Evolutionary conservation across 2,113 vertebrate genomes (phyloP).

Genomic region (Chlorodrepanis virens): DNA sequence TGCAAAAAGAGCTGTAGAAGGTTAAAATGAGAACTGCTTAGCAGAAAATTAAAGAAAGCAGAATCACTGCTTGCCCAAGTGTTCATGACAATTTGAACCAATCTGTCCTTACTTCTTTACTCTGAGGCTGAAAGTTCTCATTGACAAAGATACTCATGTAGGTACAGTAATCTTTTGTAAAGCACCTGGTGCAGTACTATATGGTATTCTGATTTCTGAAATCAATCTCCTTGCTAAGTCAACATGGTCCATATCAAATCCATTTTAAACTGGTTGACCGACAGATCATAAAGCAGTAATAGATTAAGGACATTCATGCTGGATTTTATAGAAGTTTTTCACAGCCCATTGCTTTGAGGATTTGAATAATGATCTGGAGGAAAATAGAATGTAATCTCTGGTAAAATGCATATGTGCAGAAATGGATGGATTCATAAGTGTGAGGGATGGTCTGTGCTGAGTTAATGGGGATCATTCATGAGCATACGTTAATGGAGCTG

Average conservation of each 20-base stretch:
- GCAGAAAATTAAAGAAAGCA: background rate
- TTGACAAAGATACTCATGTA: background rate
- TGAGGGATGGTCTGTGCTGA: background rate
- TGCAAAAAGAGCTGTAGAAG: background rate
- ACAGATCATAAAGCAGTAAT: background rate
- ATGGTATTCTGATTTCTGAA: background rate
- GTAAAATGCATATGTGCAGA: background rate
- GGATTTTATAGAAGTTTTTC: slow-evolving; percentile 24
- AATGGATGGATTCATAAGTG: background rate
- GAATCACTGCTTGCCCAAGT: background rate
- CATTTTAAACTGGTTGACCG: background rate
- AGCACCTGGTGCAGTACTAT: background rate
- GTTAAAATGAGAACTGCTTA: background rate
- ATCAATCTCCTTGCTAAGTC: background rate
- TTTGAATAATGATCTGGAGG: background rate
- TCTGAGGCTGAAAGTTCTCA: background rate
- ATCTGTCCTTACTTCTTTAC: background rate
- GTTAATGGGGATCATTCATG: background rate
- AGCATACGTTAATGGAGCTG: background rate
- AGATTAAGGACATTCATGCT: background rate
- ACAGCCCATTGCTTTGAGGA: slow-evolving; percentile 15
- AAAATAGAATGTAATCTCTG: background rate
- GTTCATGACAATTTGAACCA: background rate
- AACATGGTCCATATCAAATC: background rate
- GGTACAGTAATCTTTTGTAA: background rate